Conservation (phyloP, 1,140 invertebrate species). For the Drosophila rhopaloa region DNA sequence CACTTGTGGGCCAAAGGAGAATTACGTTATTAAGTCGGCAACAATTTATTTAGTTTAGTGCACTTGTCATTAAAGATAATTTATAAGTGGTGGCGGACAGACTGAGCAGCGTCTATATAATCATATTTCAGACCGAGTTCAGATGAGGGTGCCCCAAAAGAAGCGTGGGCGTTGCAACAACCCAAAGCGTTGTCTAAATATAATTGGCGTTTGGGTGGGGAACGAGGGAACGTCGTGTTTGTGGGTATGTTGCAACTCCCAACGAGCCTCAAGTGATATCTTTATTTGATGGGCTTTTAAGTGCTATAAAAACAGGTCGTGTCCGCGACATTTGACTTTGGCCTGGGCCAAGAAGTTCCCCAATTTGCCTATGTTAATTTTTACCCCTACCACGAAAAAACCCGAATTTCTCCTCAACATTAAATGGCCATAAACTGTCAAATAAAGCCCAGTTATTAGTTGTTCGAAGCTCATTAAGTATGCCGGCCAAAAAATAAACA, state of each 20-base stretch:
- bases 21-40: slow-evolving; percentile 71
- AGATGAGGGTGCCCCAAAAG: slow-evolving; percentile 22
- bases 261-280: slow-evolving; percentile 33
- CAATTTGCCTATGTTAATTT: slow-evolving; percentile 32
- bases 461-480: slow-evolving; percentile 75
- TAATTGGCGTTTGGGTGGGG: slow-evolving; percentile 42
- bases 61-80: slow-evolving; percentile 81
- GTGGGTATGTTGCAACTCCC: slow-evolving; percentile 59
- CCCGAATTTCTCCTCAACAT: slow-evolving; percentile 43
- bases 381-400: slow-evolving; percentile 12
- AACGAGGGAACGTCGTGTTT: slow-evolving; percentile 12
- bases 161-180: slow-evolving; percentile 58
- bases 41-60: slow-evolving; percentile 80
- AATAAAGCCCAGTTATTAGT: slow-evolving; percentile 70
- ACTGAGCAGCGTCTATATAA: slow-evolving; percentile 38
- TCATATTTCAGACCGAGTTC: slow-evolving; percentile 44
- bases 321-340: slow-evolving; percentile 60
- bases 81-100: slow-evolving; percentile 56
- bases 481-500: slow-evolving; percentile 55
- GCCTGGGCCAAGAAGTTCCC: slow-evolving; percentile 22
- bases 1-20: slow-evolving; percentile 59
- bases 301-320: slow-evolving; percentile 46
- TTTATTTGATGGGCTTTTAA: slow-evolving; percentile 66
- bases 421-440: slow-evolving; percentile 78
- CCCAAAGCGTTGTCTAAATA: slow-evolving; percentile 48